phyloP scores from a whole-genome alignment of 2,113 vertebrate species.

The Pipa parva region DNA sequence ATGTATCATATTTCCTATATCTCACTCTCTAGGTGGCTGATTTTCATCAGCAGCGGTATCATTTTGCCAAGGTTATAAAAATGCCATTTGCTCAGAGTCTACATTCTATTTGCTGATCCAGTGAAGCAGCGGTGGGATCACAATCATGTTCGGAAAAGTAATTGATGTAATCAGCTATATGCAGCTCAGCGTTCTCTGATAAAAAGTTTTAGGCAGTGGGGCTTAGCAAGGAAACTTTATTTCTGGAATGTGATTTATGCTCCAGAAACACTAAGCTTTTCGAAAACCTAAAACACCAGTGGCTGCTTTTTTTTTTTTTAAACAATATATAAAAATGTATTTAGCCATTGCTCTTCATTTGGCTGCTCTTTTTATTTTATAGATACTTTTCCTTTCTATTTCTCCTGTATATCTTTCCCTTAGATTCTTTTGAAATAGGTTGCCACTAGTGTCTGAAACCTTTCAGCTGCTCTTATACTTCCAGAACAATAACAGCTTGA shows the following conservation, averaged over 20 bases:
- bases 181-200: constrained; percentile 31
- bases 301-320: not conserved
- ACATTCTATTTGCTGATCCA: constrained; percentile 65
- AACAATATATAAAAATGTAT: not conserved
- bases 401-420: too few relatives aligned
- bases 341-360: too few relatives aligned
- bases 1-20: constrained; percentile 42
- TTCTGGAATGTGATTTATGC: constrained; percentile 35
- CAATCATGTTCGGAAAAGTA: constrained; percentile 60
- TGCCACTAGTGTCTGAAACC: too few relatives aligned
- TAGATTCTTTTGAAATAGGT: too few relatives aligned
- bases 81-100: constrained; percentile 57
- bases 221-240: constrained; percentile 37
- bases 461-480: too few relatives aligned
- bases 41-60: constrained; percentile 51
- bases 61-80: constrained; percentile 58
- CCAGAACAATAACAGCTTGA: too few relatives aligned
- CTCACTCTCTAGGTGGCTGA: constrained; percentile 48
- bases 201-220: constrained; percentile 2
- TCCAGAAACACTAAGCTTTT: constrained; percentile 52
- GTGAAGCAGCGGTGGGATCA: constrained; percentile 59
- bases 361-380: too few relatives aligned
- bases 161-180: constrained; percentile 55
- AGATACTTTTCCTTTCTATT: too few relatives aligned
- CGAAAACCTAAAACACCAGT: constrained; percentile 40